Evolutionary conservation across 2,797 vertebrate genomes (phyloP).

Genomic region (Pseudochirops corinnae): DNA sequence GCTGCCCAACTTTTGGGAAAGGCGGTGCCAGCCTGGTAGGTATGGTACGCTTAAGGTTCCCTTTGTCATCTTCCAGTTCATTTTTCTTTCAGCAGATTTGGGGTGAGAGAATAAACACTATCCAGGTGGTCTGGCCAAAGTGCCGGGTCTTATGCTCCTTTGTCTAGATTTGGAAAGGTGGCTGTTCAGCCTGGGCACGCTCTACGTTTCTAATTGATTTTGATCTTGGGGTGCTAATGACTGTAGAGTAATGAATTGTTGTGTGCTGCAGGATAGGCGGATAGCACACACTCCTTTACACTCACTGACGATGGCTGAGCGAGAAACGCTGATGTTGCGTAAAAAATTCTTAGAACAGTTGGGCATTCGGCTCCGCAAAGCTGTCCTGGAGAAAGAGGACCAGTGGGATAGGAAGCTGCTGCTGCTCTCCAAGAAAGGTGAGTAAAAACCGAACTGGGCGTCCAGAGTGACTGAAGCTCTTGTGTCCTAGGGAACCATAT

Average conservation of each 20-base stretch:
- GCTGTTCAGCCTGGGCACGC: not conserved
- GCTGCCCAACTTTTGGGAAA: fast-evolving
- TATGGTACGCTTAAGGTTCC: not conserved
- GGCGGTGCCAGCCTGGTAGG: fast-evolving
- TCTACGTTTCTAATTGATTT: not conserved
- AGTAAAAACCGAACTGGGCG: not conserved
- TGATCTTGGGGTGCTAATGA: not conserved
- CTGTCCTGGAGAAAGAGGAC: constrained; percentile 73
- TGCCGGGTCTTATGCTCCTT: not conserved
- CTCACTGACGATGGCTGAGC: constrained; percentile 82
- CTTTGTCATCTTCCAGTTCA: not conserved
- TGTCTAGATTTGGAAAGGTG: not conserved
- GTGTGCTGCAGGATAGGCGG: constrained; percentile 84
- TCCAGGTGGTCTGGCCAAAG: not conserved
- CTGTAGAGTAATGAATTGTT: not conserved
- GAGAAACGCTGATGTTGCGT: constrained; percentile 82
- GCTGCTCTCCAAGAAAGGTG: constrained; percentile 73
- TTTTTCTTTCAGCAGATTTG: not conserved
- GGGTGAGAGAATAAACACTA: not conserved
- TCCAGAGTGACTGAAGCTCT: not conserved
- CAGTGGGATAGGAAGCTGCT: constrained; percentile 73
- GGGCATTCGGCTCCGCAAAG: constrained; percentile 83
- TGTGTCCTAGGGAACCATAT: not conserved
- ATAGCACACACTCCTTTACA: constrained; percentile 88
- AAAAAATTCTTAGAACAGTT: constrained; percentile 86